These are phyloP conservation scores for Habrosyne pyritoides DNA, from an alignment of 2,888 invertebrate genomes.

Conservation along the genomic window DNA sequence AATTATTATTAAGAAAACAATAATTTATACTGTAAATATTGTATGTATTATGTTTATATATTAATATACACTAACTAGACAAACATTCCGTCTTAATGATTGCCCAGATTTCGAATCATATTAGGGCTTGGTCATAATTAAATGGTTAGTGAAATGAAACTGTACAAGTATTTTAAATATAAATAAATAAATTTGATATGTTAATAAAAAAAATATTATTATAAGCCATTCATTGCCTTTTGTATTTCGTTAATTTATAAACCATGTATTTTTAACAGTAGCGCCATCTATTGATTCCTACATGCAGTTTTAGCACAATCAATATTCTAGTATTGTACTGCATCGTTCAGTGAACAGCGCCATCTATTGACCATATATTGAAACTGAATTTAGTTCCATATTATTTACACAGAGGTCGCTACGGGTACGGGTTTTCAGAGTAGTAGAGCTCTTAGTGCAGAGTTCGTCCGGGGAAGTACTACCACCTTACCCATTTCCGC, in stretches of 20 bases:
- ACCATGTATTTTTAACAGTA: too few relatives aligned
- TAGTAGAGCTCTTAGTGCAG: too few relatives aligned
- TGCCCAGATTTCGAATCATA: neutral
- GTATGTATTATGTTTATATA: neutral
- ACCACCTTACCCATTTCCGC: too few relatives aligned
- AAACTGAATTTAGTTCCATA: neutral
- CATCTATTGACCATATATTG: neutral
- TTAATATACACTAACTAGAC: too few relatives aligned
- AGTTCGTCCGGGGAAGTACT: too few relatives aligned
- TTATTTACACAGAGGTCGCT: neutral
- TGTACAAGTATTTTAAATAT: slow-evolving; percentile 1
- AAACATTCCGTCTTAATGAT: neutral
- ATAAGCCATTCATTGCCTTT: neutral
- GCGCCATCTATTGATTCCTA: neutral
- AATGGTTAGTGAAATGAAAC: neutral
- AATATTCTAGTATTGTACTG: too few relatives aligned
- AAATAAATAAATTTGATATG: neutral
- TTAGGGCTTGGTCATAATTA: neutral
- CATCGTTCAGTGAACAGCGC: too few relatives aligned
- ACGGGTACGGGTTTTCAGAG: too few relatives aligned
- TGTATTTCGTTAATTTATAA: neutral
- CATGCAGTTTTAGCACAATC: too few relatives aligned
- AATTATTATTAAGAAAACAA: neutral
- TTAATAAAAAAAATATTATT: neutral
- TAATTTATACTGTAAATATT: neutral